Evolutionary conservation across 2,888 invertebrate species (phyloP).

Genomic region (Drosophila formosana): DNA sequence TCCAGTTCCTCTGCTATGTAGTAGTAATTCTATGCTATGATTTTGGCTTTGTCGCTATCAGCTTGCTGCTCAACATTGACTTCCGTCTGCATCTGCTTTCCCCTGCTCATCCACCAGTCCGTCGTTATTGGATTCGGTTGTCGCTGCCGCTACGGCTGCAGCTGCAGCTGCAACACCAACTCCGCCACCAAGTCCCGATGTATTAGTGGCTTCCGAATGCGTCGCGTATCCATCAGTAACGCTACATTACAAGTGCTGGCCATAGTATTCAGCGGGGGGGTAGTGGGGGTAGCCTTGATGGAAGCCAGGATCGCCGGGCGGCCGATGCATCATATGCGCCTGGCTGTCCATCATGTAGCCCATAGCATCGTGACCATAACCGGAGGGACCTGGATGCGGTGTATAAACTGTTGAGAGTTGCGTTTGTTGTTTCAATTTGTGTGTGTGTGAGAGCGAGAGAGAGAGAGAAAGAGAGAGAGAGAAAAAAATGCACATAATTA

Average conservation of each 20-base stretch:
- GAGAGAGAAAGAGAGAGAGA: constrained; percentile 35
- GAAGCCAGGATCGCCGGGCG: constrained; percentile 96
- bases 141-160: background rate
- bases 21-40: constrained; percentile 76
- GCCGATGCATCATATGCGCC: constrained; percentile 98
- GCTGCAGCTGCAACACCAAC: constrained; percentile 11
- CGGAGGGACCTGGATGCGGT: constrained; percentile 97
- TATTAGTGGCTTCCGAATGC: constrained; percentile 22
- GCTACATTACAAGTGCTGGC: constrained; percentile 93
- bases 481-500: constrained; percentile 74
- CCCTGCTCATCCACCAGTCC: constrained; percentile 4
- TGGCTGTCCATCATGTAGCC: constrained; percentile 99
- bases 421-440: background rate
- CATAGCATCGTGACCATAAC: constrained; percentile 98
- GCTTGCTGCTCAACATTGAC: constrained; percentile 55
- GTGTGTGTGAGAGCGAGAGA: constrained; percentile 26
- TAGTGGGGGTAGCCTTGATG: constrained; percentile 96
- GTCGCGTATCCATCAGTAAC: constrained; percentile 49
- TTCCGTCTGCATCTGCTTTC: constrained; percentile 17
- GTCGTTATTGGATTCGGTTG: background rate
- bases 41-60: constrained; percentile 79
- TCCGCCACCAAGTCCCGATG: background rate
- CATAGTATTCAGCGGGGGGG: constrained; percentile 96
- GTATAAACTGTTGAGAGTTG: constrained; percentile 89
- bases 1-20: constrained; percentile 32